Conservation (phyloP, 2,113 vertebrate genomes). For the Tyto alba region DNA sequence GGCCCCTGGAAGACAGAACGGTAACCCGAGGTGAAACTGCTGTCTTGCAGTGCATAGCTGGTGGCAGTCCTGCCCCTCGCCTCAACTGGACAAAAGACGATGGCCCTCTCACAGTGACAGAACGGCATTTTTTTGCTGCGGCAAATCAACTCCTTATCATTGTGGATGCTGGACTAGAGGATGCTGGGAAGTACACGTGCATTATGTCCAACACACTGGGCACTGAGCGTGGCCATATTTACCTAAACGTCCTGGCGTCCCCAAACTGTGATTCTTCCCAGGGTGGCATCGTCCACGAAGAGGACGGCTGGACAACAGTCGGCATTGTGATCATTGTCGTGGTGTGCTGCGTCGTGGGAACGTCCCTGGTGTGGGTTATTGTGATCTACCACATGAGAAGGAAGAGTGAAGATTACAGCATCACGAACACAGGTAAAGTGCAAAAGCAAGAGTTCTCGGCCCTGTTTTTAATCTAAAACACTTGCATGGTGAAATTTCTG, state of each 20-base stretch:
- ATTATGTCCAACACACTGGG: conserved; percentile 81
- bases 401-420: conserved; percentile 80
- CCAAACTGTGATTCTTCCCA: conserved; percentile 78
- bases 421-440: conserved; percentile 75
- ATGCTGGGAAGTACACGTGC: conserved; percentile 82
- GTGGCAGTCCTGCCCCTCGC: conserved; percentile 79
- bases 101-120: conserved; percentile 73
- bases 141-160: conserved; percentile 84
- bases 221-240: conserved; percentile 79
- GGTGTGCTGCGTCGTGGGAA: conserved; percentile 81
- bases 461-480: background rate
- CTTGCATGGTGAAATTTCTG: background rate
- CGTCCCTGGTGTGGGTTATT: conserved; percentile 81
- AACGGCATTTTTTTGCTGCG: conserved; percentile 80
- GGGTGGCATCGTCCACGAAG: conserved; percentile 59
- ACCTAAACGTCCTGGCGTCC: conserved; percentile 75
- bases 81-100: conserved; percentile 84
- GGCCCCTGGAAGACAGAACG: conserved; percentile 79
- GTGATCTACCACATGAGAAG: conserved; percentile 85
- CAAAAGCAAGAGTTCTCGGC: background rate
- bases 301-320: conserved; percentile 78
- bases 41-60: conserved; percentile 81
- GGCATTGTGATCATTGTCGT: conserved; percentile 82
- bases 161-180: conserved; percentile 77
- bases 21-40: conserved; percentile 78